Conservation (phyloP, 2,797 vertebrate species). For the Pseudocheirus occidentalis region DNA sequence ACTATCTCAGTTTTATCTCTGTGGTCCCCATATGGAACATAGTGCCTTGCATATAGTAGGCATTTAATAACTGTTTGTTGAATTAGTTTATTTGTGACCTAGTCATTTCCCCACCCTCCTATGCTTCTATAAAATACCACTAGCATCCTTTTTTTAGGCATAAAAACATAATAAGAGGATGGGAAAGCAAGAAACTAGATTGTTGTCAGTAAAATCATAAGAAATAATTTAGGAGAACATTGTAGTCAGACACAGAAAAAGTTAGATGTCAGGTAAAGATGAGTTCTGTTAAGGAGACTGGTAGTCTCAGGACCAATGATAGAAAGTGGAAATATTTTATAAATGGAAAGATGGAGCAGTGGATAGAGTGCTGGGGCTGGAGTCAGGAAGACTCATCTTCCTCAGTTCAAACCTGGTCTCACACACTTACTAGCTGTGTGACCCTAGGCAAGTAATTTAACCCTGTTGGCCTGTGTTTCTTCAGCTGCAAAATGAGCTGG, state of each 20-base stretch:
- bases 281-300: slow-evolving; percentile 62
- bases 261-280: slow-evolving; percentile 25
- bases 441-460: neutral
- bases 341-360: slow-evolving; percentile 51
- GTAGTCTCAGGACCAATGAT: slow-evolving; percentile 51
- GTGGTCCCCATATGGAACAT: too few relatives aligned
- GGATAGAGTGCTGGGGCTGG: neutral
- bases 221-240: slow-evolving; percentile 44
- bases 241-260: slow-evolving; percentile 42
- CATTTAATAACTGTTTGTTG: too few relatives aligned
- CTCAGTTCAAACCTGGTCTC: neutral
- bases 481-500: neutral
- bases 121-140: neutral
- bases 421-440: neutral
- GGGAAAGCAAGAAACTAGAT: slow-evolving; percentile 9
- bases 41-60: too few relatives aligned
- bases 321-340: slow-evolving; percentile 67
- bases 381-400: neutral
- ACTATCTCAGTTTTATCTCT: neutral
- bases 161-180: neutral
- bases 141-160: neutral
- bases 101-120: too few relatives aligned
- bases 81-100: too few relatives aligned
- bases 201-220: slow-evolving; percentile 1
- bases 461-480: neutral